A percentile compares a stretch with the other conserved stretches of the same genome.
Conservation (phyloP, 2,797 vertebrate species). For the Allobates femoralis region DNA sequence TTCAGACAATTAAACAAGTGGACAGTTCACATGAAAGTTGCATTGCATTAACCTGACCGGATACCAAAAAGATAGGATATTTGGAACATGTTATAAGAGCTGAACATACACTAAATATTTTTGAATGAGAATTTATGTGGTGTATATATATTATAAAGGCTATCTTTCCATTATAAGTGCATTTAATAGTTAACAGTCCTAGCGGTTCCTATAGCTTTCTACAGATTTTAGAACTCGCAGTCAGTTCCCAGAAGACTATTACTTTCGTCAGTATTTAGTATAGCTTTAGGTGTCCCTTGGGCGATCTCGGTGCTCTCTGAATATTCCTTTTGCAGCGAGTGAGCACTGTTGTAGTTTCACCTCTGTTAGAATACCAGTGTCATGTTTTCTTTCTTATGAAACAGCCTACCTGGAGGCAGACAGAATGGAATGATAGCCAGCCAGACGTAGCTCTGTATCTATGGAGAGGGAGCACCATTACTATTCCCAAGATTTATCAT, state of each 20-base stretch:
- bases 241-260: slow-evolving; percentile 79
- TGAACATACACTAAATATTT: no score
- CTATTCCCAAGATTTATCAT: neutral
- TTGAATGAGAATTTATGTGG: slow-evolving; percentile 55
- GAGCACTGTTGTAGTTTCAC: slow-evolving; percentile 81
- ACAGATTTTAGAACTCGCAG: slow-evolving; percentile 80
- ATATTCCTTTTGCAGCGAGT: slow-evolving; percentile 79
- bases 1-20: no score
- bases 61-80: no score
- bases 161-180: slow-evolving; percentile 74
- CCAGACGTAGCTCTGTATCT: slow-evolving; percentile 73
- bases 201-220: slow-evolving; percentile 75
- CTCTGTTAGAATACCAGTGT: slow-evolving; percentile 81
- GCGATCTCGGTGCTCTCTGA: slow-evolving; percentile 79
- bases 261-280: slow-evolving; percentile 83
- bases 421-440: slow-evolving; percentile 73
- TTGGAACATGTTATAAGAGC: no score
- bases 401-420: slow-evolving; percentile 79
- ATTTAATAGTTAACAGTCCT: slow-evolving; percentile 77
- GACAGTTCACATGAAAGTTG: no score
- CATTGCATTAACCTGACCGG: no score
- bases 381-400: slow-evolving; percentile 81
- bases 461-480: slow-evolving; percentile 11
- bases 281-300: slow-evolving; percentile 80
- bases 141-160: no score